phyloP scores from a whole-genome alignment of 30 jellyfish, hydroid and myxozoan genomes.

The Mastigias papua region DNA sequence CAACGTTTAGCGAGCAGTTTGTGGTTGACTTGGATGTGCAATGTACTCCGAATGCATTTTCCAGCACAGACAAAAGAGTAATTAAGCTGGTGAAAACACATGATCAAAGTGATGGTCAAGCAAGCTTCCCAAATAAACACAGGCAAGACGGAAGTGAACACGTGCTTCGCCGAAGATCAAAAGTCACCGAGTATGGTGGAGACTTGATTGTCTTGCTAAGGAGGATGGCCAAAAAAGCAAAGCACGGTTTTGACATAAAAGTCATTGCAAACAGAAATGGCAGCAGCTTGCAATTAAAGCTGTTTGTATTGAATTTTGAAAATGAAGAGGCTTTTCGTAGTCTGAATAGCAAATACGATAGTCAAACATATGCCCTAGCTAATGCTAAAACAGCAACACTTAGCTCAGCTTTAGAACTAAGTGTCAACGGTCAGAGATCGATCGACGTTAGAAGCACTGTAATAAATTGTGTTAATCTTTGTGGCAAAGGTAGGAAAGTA shows the following conservation, averaged over 20 bases:
- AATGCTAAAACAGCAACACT: not conserved
- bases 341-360: not conserved
- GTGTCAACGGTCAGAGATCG: not conserved
- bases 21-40: too few species aligned
- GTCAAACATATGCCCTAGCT: not conserved
- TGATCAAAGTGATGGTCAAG: not conserved
- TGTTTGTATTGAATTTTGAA: conserved; percentile 3
- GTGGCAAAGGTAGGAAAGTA: not conserved
- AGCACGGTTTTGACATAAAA: not conserved
- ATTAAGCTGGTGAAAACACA: too few species aligned
- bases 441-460: not conserved
- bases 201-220: not conserved
- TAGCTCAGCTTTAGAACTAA: not conserved
- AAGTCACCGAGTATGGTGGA: not conserved
- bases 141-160: not conserved
- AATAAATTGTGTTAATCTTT: not conserved
- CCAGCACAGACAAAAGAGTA: too few species aligned
- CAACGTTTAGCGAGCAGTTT: too few species aligned
- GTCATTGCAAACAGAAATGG: not conserved
- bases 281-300: not conserved
- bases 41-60: too few species aligned
- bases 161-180: not conserved
- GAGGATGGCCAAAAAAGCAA: not conserved
- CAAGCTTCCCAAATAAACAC: not conserved
- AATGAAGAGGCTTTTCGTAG: not conserved